Conservation (phyloP, 2,888 invertebrate species). For the Agriopis leucophaearia region DNA sequence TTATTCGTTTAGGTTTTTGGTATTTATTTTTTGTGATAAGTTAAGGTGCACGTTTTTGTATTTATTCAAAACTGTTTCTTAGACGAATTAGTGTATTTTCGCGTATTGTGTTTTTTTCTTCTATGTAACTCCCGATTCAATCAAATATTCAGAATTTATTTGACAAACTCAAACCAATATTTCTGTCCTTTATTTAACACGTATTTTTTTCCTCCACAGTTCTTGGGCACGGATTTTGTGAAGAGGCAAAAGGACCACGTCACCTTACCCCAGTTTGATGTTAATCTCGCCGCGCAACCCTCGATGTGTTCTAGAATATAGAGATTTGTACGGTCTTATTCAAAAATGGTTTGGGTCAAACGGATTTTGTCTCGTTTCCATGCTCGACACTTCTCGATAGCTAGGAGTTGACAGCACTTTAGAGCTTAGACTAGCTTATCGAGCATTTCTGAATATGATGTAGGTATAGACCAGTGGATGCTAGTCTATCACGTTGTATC, state of each 20-base stretch:
- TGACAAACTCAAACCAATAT: too few species aligned
- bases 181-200: too few species aligned
- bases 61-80: too few species aligned
- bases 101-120: too few species aligned
- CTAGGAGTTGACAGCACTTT: not conserved
- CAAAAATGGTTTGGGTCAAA: not conserved
- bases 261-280: conserved; percentile 62
- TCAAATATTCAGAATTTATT: too few species aligned
- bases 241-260: conserved; percentile 60
- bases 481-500: conserved; percentile 59
- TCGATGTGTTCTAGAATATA: conserved; percentile 14
- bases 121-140: too few species aligned
- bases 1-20: too few species aligned
- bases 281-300: conserved; percentile 34
- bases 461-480: conserved; percentile 20
- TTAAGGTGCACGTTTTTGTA: too few species aligned
- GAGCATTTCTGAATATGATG: not conserved
- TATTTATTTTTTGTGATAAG: too few species aligned
- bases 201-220: conserved; percentile 59
- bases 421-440: not conserved
- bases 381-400: not conserved
- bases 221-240: conserved; percentile 71
- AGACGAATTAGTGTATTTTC: too few species aligned
- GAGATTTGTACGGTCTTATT: not conserved
- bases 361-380: not conserved